phyloP scores from a whole-genome alignment of 2,113 vertebrate genomes.

The Chascanopsetta lugubris region DNA sequence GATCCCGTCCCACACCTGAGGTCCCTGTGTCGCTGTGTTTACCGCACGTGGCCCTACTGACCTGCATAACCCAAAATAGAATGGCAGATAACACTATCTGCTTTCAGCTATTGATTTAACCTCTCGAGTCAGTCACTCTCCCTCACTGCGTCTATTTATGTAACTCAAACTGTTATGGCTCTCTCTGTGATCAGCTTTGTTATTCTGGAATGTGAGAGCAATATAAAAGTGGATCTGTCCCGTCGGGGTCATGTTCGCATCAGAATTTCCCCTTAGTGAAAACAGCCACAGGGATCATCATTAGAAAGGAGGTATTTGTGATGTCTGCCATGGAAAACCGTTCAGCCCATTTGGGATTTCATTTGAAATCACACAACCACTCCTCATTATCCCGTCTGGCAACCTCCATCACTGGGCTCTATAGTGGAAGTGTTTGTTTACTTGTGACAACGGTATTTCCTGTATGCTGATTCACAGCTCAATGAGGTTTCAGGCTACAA shows the following conservation, averaged over 20 bases:
- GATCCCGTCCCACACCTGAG: slow-evolving; percentile 1
- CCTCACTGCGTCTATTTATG: slow-evolving; percentile 20
- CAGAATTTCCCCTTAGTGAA: neutral
- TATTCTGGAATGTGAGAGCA: neutral
- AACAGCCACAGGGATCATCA: too few relatives aligned
- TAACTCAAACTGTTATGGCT: slow-evolving; percentile 13
- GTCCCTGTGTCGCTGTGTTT: slow-evolving; percentile 10
- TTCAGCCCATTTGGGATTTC: slow-evolving; percentile 1
- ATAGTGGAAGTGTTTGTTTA: slow-evolving; percentile 59
- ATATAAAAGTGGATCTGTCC: neutral
- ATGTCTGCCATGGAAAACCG: neutral
- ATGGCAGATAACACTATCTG: slow-evolving; percentile 53
- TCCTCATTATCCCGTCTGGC: slow-evolving; percentile 8
- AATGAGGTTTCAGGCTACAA: slow-evolving; percentile 6
- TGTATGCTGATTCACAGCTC: slow-evolving; percentile 39
- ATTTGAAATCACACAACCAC: slow-evolving; percentile 5
- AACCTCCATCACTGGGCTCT: slow-evolving; percentile 20
- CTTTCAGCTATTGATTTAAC: slow-evolving; percentile 58
- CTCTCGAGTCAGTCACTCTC: slow-evolving; percentile 28
- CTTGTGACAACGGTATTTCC: slow-evolving; percentile 67
- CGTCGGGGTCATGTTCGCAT: neutral
- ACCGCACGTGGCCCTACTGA: slow-evolving; percentile 4
- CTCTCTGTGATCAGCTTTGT: neutral
- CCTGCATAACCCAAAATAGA: slow-evolving; percentile 45
- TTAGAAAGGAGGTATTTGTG: too few relatives aligned